Evolutionary conservation across 2,113 vertebrate genomes (phyloP).

Genomic region (Chelonoidis abingdonii): DNA sequence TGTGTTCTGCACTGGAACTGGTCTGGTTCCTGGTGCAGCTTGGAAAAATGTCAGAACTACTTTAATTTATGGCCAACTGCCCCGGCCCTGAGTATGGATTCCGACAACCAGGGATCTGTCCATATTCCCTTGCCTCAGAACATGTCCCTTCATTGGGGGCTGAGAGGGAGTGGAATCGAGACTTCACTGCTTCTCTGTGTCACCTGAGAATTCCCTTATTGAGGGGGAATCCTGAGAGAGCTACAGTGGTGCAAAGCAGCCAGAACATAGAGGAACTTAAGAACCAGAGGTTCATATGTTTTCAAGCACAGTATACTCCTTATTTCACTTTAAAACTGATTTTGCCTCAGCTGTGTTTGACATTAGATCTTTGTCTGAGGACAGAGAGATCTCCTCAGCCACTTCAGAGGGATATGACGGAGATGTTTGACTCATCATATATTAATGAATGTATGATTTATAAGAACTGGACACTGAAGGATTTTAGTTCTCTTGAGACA

Average conservation of each 20-base stretch:
- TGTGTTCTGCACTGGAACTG: neutral
- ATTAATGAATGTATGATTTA: neutral
- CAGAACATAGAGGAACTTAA: neutral
- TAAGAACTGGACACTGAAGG: neutral
- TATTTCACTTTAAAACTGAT: slow-evolving; percentile 1
- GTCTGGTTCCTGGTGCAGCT: neutral
- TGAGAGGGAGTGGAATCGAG: slow-evolving; percentile 51
- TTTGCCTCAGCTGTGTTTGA: neutral
- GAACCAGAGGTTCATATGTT: neutral
- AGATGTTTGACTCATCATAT: neutral
- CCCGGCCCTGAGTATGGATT: neutral
- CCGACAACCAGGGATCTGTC: slow-evolving; percentile 1
- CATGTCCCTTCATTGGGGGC: neutral
- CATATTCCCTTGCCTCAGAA: neutral
- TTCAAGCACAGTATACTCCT: neutral
- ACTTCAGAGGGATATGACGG: neutral
- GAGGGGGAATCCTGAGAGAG: neutral
- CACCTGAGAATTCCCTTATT: neutral
- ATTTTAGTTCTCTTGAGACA: neutral
- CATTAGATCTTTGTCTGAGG: neutral
- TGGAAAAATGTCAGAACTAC: neutral
- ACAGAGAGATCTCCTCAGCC: neutral
- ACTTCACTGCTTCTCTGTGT: neutral
- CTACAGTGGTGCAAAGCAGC: slow-evolving; percentile 10
- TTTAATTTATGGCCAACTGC: neutral